Base-by-base conservation (phyloP, 1,140 invertebrate species). In the Dendroctonus ponderosae region DNA sequence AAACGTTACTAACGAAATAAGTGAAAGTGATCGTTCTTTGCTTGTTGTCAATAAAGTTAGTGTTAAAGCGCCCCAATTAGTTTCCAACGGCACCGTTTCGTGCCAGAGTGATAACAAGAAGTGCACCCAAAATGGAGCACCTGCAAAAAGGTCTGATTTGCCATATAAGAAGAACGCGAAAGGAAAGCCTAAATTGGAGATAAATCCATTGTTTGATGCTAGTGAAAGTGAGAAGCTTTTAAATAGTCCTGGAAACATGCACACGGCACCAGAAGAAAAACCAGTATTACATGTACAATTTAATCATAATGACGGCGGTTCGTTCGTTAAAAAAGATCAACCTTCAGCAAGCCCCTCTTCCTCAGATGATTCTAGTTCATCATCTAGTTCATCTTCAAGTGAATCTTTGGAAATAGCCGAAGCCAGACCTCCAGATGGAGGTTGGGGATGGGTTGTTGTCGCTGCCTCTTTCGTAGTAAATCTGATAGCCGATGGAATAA, bases 381-480 rank as follows among this genome's bases (percentile, higher is more conserved):
- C 80, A 7, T 77, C 75, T 2, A 70, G 65, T 26, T 70, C 70
- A 40, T 78, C 78, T 26, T 82, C 80, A 44, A 85, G 85, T 64
- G 84, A 85, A 51, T 87, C 85, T 26, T 72, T 86, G 3, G 85
- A 80, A 6, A 80, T 87, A 59, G 82, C 86, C 0, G 88, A 89
- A 74, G 83, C 85, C 0, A 79, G 85, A 46, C 85, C 89, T 0
- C 89, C 89, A 0, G 89, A 91, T 73, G 89, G 89, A 14, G 89
- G 89, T 0, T 91, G 87, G 87, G 89, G 89, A 14, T 91, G 89
- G 89, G 86, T 95, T 62, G 84, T 94, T 74, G 82, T 96, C 58
- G 91, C 88, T 78, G 83, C 92, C 78, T 90, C 93, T 0, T 95
- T 97, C 72, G 84, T 95, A 79, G 90, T 94, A 54, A 96, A 96